Percentiles rank a stretch among this genome's conserved stretches.
Conservation (phyloP, 2,797 vertebrate genomes). For the Kryptolebias ocellatus region DNA sequence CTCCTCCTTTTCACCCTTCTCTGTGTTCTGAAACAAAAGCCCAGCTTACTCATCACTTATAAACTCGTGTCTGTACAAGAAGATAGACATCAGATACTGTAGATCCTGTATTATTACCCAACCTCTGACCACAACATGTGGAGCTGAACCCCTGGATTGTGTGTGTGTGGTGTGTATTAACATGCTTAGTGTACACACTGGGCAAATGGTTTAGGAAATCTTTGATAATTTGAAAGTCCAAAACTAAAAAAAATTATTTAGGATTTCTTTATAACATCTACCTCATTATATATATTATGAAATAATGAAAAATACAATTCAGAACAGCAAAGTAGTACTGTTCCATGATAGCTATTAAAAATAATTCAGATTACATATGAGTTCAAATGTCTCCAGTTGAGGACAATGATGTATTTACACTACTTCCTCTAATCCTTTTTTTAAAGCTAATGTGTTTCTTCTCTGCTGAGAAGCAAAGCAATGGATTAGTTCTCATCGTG, state of each 20-base stretch:
- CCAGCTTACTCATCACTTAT: constrained; percentile 20
- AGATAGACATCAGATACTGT: constrained; percentile 25
- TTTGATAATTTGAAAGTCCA: neutral
- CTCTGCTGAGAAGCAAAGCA: constrained; percentile 5
- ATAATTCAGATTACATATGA: too few species aligned
- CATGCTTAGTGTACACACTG: constrained; percentile 25
- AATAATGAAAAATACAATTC: too few species aligned
- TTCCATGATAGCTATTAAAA: too few species aligned
- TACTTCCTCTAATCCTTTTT: neutral
- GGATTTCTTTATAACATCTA: neutral
- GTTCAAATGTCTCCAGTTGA: too few species aligned
- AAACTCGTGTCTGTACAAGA: constrained; percentile 35
- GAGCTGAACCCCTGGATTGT: constrained; percentile 15
- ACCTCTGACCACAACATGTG: constrained; percentile 9
- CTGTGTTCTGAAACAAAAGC: constrained; percentile 20
- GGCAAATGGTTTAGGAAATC: neutral
- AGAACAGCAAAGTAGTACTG: neutral
- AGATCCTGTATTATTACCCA: constrained; percentile 21
- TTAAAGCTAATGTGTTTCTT: neutral
- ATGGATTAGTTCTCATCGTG: neutral
- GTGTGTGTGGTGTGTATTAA: neutral
- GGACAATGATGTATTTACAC: neutral
- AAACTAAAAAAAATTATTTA: neutral
- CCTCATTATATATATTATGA: neutral
- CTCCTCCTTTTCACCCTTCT: constrained; percentile 1